Conservation (phyloP, 2,888 invertebrate species). For the Steinernema hermaphroditum region DNA sequence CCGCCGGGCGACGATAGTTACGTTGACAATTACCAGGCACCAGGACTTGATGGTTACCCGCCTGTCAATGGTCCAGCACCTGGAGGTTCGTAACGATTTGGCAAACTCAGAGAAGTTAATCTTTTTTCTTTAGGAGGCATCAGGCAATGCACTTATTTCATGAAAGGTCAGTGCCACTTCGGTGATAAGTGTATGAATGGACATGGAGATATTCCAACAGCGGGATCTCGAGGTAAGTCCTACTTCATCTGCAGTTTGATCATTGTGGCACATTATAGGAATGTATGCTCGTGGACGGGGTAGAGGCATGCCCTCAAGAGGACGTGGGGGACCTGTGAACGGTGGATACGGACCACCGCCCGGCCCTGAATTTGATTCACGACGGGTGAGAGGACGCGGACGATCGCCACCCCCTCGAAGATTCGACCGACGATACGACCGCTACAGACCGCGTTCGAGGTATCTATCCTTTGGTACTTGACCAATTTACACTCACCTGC, state of each 20-base stretch:
- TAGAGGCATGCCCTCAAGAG: not conserved
- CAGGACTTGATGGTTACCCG: constrained; percentile 7
- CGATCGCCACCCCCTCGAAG: constrained; percentile 6
- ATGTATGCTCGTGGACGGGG: not conserved
- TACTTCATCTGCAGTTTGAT: not conserved
- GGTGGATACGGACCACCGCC: not conserved
- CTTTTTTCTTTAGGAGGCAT: not conserved
- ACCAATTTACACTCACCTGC: not conserved
- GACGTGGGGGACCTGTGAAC: not conserved
- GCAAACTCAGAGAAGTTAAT: too few relatives aligned
- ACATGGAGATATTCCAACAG: not conserved
- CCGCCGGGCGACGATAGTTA: constrained; percentile 18
- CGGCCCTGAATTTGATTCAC: not conserved
- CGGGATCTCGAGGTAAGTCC: not conserved
- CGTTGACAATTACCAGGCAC: not conserved
- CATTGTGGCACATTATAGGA: not conserved
- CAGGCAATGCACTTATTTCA: constrained; percentile 1
- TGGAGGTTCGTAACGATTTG: not conserved
- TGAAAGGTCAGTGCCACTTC: constrained; percentile 8
- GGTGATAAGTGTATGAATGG: not conserved
- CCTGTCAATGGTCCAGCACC: not conserved
- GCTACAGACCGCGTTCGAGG: not conserved
- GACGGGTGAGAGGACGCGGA: constrained; percentile 1
- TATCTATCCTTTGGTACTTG: not conserved
- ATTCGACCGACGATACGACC: constrained; percentile 11